Evolutionary conservation across 30 jellyfish, hydroid and myxozoan species (phyloP).

Genomic region (Pelagia noctiluca): DNA sequence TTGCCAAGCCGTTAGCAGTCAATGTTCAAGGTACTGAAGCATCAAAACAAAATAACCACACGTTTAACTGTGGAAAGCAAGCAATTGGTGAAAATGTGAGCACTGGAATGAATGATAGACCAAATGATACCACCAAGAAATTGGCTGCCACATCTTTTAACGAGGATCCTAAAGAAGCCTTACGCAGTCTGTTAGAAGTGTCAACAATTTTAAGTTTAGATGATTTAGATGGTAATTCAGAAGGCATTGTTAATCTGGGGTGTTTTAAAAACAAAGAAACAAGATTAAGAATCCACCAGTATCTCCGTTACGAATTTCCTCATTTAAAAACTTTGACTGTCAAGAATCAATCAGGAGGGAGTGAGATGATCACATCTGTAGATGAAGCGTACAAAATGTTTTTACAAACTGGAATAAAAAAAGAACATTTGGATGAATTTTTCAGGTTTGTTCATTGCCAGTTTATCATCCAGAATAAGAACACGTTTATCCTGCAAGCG

Average conservation of each 20-base stretch:
- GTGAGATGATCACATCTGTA: background rate
- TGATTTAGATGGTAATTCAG: background rate
- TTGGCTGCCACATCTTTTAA: too few relatives aligned
- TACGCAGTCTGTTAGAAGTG: background rate
- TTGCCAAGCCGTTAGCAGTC: too few relatives aligned
- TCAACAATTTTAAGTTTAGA: background rate
- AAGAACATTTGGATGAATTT: conserved; percentile 21
- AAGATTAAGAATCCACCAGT: conserved; percentile 55
- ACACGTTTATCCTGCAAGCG: conserved; percentile 7
- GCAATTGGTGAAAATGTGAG: too few relatives aligned
- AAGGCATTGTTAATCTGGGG: conserved; percentile 18
- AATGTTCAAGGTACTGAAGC: too few relatives aligned
- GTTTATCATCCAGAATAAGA: background rate
- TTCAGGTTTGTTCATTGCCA: conserved; percentile 75
- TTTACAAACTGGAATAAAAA: conserved; percentile 5
- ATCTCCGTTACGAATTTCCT: conserved; percentile 70
- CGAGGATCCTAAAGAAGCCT: background rate
- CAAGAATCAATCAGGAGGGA: conserved; percentile 14
- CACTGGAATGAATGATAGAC: too few relatives aligned
- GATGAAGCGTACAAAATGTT: conserved; percentile 43
- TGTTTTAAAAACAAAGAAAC: conserved; percentile 12
- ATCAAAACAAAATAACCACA: too few relatives aligned
- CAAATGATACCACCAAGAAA: too few relatives aligned
- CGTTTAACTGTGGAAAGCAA: too few relatives aligned
- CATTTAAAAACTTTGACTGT: conserved; percentile 24